phyloP scores from a whole-genome alignment of 2,888 invertebrate species.

The Malthinus flaveolus region DNA sequence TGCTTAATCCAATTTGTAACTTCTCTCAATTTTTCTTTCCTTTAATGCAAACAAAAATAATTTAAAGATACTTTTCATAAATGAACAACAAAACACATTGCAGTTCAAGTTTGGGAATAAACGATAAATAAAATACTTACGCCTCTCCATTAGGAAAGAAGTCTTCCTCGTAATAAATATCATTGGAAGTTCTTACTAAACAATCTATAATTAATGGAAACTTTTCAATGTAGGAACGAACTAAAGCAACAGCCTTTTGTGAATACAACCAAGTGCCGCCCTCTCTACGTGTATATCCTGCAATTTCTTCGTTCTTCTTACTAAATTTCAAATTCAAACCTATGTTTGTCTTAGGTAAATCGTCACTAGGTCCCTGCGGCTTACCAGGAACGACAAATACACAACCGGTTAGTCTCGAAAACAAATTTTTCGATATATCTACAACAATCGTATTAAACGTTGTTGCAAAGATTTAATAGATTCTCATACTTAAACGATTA shows the following conservation, averaged over 20 bases:
- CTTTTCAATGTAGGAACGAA: constrained; percentile 68
- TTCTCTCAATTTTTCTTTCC: constrained; percentile 58
- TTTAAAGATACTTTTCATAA: too few relatives aligned
- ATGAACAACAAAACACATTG: too few relatives aligned
- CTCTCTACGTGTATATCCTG: constrained; percentile 79
- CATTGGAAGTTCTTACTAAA: constrained; percentile 55
- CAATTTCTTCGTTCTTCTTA: constrained; percentile 73
- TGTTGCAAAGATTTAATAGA: background rate
- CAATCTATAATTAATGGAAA: constrained; percentile 76
- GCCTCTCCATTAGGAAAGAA: constrained; percentile 58
- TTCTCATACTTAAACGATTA: background rate
- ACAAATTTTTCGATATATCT: constrained; percentile 69
- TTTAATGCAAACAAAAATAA: constrained; percentile 33
- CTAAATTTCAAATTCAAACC: constrained; percentile 92
- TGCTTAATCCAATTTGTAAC: constrained; percentile 70
- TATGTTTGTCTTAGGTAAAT: constrained; percentile 69
- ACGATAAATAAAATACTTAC: constrained; percentile 28
- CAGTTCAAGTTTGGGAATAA: too few relatives aligned
- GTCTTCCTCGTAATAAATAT: constrained; percentile 69
- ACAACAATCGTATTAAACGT: constrained; percentile 31
- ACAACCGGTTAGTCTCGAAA: constrained; percentile 87
- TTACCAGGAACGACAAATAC: constrained; percentile 66
- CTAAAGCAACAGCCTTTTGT: constrained; percentile 68
- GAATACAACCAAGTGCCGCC: constrained; percentile 83
- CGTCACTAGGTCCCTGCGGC: constrained; percentile 51